A percentile compares a stretch with the other conserved stretches of the same genome.
These are phyloP conservation scores for Zosterops borbonicus DNA, from an alignment of 2,113 vertebrate species.

Conservation along the genomic window DNA sequence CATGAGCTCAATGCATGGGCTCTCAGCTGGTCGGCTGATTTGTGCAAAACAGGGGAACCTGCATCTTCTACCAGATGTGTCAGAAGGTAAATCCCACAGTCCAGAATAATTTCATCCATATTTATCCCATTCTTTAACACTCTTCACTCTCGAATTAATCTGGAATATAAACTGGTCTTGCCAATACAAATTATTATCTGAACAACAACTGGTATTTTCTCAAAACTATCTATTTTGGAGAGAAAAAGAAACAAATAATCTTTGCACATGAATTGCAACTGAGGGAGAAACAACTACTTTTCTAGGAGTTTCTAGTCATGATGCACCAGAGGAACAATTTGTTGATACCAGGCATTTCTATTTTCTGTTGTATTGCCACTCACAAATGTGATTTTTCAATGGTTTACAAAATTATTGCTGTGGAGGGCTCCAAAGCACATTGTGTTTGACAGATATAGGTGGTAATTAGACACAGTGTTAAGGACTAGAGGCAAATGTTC, in stretches of 20 bases:
- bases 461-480: background rate
- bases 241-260: background rate
- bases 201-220: background rate
- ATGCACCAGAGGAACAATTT: background rate
- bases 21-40: background rate
- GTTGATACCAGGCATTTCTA: background rate
- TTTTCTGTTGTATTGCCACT: background rate
- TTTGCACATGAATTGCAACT: background rate
- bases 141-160: background rate
- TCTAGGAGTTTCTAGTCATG: background rate
- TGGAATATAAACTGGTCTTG: background rate
- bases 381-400: background rate
- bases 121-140: background rate
- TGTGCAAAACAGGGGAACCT: background rate
- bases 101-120: background rate
- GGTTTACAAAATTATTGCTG: background rate
- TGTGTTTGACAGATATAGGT: background rate
- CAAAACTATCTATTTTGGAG: background rate
- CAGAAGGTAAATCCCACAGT: background rate
- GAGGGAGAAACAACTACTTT: background rate
- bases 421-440: background rate
- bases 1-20: background rate
- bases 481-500: background rate
- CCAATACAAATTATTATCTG: background rate
- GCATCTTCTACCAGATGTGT: rapidly evolving